These are phyloP conservation scores for Drosophila subquinaria DNA, from an alignment of 2,888 invertebrate genomes.

Conservation along the genomic window DNA sequence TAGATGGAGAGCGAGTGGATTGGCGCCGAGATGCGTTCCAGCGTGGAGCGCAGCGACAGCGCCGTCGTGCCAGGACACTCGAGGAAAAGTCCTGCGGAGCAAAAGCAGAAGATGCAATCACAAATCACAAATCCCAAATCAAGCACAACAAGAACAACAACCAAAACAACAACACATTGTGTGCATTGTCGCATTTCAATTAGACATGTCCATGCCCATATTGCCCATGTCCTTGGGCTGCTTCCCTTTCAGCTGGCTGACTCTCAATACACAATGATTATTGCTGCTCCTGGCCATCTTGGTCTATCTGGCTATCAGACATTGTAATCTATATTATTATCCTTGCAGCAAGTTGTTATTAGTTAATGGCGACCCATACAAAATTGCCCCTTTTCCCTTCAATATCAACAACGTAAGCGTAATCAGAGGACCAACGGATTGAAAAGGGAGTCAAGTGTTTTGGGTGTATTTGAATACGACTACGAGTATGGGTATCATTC, in stretches of 20 bases:
- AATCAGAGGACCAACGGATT: conserved; percentile 1
- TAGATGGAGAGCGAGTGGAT: conserved; percentile 95
- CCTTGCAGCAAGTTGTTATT: conserved; percentile 29
- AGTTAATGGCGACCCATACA: conserved; percentile 27
- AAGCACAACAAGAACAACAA: background rate
- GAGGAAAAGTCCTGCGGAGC: conserved; percentile 90
- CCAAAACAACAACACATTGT: conserved; percentile 2
- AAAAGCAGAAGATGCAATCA: conserved; percentile 5
- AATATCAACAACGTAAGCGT: conserved; percentile 13
- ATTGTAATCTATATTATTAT: conserved; percentile 43
- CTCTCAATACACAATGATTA: conserved; percentile 20
- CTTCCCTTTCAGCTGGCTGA: conserved; percentile 1
- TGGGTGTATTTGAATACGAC: conserved; percentile 8
- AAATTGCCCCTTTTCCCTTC: conserved; percentile 1
- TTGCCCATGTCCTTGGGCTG: background rate
- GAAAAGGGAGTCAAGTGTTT: background rate
- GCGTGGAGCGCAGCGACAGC: conserved; percentile 90
- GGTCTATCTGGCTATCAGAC: conserved; percentile 13
- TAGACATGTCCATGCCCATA: background rate
- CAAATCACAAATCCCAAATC: conserved; percentile 12
- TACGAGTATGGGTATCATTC: background rate
- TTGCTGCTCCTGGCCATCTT: conserved; percentile 11
- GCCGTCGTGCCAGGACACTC: conserved; percentile 95
- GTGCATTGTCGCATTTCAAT: conserved; percentile 45
- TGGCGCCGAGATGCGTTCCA: conserved; percentile 89